phyloP scores from a whole-genome alignment of 2,113 vertebrate species.

The Rhegmatorhina hoffmannsi region DNA sequence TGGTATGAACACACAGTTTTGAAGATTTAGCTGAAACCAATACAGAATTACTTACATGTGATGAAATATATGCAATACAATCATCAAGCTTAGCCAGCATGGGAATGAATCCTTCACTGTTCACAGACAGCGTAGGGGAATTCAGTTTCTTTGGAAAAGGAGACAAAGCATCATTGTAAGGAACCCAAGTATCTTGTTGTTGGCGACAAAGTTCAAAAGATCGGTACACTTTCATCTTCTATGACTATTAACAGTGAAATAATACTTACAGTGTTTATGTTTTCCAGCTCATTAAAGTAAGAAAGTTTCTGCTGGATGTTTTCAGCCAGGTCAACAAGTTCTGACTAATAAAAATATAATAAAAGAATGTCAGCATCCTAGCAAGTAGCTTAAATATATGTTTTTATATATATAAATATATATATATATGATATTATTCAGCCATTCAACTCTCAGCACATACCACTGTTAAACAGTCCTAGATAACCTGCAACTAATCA shows the following conservation, averaged over 20 bases:
- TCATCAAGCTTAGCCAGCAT: slow-evolving; percentile 96
- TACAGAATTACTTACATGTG: slow-evolving; percentile 84
- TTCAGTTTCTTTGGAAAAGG: slow-evolving; percentile 89
- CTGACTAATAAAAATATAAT: slow-evolving; percentile 79
- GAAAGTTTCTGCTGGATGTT: slow-evolving; percentile 98
- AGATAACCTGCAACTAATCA: not conserved
- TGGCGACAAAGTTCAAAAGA: not conserved
- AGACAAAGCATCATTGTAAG: not conserved
- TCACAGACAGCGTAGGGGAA: slow-evolving; percentile 92
- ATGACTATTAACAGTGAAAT: not conserved
- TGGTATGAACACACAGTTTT: not conserved
- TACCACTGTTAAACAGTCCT: not conserved
- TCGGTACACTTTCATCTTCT: not conserved
- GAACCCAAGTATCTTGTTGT: not conserved
- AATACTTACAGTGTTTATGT: slow-evolving; percentile 90
- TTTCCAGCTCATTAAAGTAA: slow-evolving; percentile 97
- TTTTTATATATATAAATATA: not conserved
- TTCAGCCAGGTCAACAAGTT: slow-evolving; percentile 93
- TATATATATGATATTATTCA: not conserved
- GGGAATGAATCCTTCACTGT: slow-evolving; percentile 96
- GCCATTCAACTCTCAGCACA: not conserved
- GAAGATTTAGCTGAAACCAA: not conserved
- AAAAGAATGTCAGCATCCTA: not conserved
- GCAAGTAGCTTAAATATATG: not conserved
- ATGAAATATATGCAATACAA: slow-evolving; percentile 95